Base-by-base conservation (phyloP, 2,888 invertebrate genomes). In the Caenorhabditis angaria region DNA sequence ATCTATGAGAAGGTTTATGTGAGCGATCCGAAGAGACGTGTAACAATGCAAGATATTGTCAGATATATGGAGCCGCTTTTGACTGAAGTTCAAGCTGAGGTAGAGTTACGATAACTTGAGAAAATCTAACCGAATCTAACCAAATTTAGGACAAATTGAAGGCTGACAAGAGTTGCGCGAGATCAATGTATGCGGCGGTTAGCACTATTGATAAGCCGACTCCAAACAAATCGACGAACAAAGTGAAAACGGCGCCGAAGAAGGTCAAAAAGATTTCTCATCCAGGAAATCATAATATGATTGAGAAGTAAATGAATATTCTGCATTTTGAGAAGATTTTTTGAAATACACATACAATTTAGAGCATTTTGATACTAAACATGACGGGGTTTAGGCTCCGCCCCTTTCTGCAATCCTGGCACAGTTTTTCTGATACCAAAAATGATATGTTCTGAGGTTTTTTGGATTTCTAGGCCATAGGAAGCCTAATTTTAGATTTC, bases 1-100 rank as follows among this genome's bases (percentile, higher is more conserved):
- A 41, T 76, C 51, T 61, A 73, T 25, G 71, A 70, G 24, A 70
- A 67, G 47, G 65, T 78, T 24, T 78, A 61, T 57, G 76, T 73
- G 29, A 61, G 62, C 47, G 73, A 71, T 41, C 69, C 71, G 53
- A 62, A 75, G 48, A 32, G 65, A 12, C 63, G 77, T 0, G 65
- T 67, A 27, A 61, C 51, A 1, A 74, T 77, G 74, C 56, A 61
- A 3, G 77, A 74, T 55, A 57, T 77, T 20, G 73, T 65, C 18
- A 29, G 65, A 55, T 77, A 64, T 53, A 62, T 77, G 20, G 72
- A 73, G 61, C 72, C 72, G 25, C 58, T 72, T 25, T 50, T 72
- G 41, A 72, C 3, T 25, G 58, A 58, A 25, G 2, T 58, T 1
- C 12, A n/a, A 25, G 47, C 2, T 35, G 32, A n/a, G 10, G 35